A percentile compares a stretch with the other conserved stretches of the same genome.
Conservation (phyloP, 2,797 vertebrate species). For the Yasuhikotakia modesta region DNA sequence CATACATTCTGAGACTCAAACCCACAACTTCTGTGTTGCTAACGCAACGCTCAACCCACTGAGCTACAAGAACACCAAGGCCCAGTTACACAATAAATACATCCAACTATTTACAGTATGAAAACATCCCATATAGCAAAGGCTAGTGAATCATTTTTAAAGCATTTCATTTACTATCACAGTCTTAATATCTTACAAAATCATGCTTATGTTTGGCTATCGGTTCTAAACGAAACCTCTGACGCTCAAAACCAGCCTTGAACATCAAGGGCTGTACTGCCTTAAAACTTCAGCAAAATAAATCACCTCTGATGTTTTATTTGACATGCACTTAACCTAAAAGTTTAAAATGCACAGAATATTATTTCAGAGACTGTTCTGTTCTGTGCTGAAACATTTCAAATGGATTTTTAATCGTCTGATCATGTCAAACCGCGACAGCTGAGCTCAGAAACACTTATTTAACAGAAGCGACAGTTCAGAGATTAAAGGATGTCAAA, state of each 20-base stretch:
- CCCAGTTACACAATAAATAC: no score
- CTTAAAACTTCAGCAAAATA: conserved; percentile 14
- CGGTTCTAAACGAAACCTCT: background rate
- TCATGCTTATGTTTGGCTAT: background rate
- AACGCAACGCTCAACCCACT: no score
- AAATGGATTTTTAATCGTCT: conserved; percentile 26
- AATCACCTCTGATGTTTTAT: background rate
- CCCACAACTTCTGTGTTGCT: no score
- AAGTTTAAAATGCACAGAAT: background rate
- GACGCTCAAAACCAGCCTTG: background rate
- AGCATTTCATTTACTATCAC: background rate
- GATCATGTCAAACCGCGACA: conserved; percentile 27
- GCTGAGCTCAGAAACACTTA: conserved; percentile 5
- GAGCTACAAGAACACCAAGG: no score
- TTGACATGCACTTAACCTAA: background rate
- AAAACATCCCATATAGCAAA: no score
- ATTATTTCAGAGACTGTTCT: background rate
- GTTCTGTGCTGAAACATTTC: conserved; percentile 11
- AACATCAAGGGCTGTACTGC: background rate
- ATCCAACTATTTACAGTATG: background rate
- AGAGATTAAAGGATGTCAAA: conserved; percentile 26
- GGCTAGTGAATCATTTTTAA: background rate
- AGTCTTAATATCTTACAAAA: background rate
- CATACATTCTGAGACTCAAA: no score
- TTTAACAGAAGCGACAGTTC: conserved; percentile 2